Evolutionary conservation across 2,888 invertebrate genomes (phyloP), one percentile per base, ranked within the genome.

Genomic region (Drosophila flavopinicola): DNA sequence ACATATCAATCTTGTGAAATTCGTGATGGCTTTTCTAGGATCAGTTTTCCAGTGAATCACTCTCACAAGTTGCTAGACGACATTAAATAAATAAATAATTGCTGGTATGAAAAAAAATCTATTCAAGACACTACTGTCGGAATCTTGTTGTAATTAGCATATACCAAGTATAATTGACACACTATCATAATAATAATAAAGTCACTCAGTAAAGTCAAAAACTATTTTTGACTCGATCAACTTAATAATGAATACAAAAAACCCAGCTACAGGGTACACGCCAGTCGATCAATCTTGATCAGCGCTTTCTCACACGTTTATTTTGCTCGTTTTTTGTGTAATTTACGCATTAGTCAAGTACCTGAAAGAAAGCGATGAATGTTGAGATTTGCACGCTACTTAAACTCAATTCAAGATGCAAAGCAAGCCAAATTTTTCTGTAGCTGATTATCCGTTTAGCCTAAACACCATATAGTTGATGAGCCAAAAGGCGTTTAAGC

Each of bases 341-440:
- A 78, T 69, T 78, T 80, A 73, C 75, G 75, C 80, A 84, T 80
- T 80, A 84, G 78, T 63, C 80, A 61, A 80, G 80, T 80, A 80
- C 78, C 79, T 67, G 54, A 77, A 80, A 80, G 80, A 80, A 80
- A 84, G 84, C 68, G 75, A 68, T 68, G 60, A 72, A 61, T 52
- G 73, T 24, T 37, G 32, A 77, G 80, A 84, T 83, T 80, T 80
- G 84, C 80, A 72, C 66, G 75, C 69, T 70, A 54, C 57, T 61
- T 60, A 63, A 57, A 56, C 52, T 48, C 60, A 45, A 80, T 72
- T 65, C 53, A 41, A 75, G 65, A 78, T 78, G 73, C 75, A 78
- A 78, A 75, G 60, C 65, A 72, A 69, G 61, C 67, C 42, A 71
- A 61, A 67, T 48, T 35, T 33, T 41, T 53, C 6, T 35, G 48